These are phyloP conservation scores for Limonius californicus DNA, from an alignment of 1,140 invertebrate species.

Conservation along the genomic window DNA sequence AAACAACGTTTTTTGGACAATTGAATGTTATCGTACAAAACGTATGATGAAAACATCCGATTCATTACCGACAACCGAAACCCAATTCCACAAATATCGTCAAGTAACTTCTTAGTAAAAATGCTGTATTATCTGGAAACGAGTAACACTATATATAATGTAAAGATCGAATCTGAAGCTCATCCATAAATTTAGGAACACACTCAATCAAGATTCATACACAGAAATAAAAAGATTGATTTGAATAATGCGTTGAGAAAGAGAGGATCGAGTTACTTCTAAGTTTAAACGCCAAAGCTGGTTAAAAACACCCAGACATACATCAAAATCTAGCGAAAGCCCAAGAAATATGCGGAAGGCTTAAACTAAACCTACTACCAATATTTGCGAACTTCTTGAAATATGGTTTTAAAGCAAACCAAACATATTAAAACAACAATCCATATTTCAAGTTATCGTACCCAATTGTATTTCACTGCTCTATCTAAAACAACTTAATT, in stretches of 20 bases:
- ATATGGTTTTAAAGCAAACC: constrained; percentile 4
- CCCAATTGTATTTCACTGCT: neutral
- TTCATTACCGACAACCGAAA: too few species aligned
- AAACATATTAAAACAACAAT: neutral
- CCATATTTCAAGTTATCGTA: neutral
- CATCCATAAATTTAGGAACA: too few species aligned
- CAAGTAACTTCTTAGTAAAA: too few species aligned
- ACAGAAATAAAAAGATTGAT: neutral
- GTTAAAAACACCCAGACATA: constrained; percentile 37
- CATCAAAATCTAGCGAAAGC: constrained; percentile 46
- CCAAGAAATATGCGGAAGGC: constrained; percentile 38
- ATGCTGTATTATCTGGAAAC: too few species aligned
- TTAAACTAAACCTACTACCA: constrained; percentile 35
- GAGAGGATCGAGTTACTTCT: neutral
- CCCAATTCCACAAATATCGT: too few species aligned
- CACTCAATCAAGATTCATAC: neutral
- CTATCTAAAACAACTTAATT: neutral
- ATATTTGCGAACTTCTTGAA: constrained; percentile 4
- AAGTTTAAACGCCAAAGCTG: constrained; percentile 2
- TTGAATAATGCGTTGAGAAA: neutral
- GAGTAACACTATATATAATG: too few species aligned
- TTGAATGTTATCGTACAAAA: too few species aligned
- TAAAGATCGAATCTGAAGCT: too few species aligned
- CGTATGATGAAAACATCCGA: too few species aligned
- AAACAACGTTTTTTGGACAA: too few species aligned